Base-by-base conservation (phyloP, 2,888 invertebrate species). In the Cataglyphis cursor region DNA sequence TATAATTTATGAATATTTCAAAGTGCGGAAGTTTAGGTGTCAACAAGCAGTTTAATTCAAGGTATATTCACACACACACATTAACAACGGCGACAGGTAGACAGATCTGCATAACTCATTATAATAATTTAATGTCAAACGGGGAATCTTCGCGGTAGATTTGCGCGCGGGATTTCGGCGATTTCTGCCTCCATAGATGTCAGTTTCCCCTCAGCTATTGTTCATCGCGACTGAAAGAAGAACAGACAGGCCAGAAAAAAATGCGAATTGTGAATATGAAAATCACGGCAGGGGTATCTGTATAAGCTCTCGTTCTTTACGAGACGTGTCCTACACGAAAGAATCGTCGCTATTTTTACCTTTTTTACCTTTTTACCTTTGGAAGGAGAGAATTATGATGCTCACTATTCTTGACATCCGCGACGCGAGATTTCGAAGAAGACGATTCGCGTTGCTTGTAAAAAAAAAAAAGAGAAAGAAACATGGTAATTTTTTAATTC, bases 221-320 rank as follows among this genome's bases (percentile, higher is more conserved):
- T 90, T 74, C 83, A 62, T 41, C 57, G 84, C 80, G 76, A 64
- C 41, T 81, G 82, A 81, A 65, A 81, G 73, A 84, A 84, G 73
- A 88, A 84, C 68, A 62, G 86, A 83, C 80, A 59, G 54, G 15
- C 31, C 73, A 72, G 80, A 89, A 89, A 73, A 28, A 90, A 84
- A 92, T 88, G 86, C 85, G 88, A 88, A 91, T 90, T 91, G 89
- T 84, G 89, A 80, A 89, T 89, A 92, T 90, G 89, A 90, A 92
- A 91, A 90, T 91, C 84, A 81, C 85, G 76, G 84, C 87, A 85
- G 87, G 87, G 85, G 85, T 84, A 81, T 82, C 68, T 80, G 86
- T 41, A 44, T 83, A 85, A 84, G 59, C 83, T 59, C 76, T 87
- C 84, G 70, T 87, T 86, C 88, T 91, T 91, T 89, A 90, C 85